Evolutionary conservation across 2,888 invertebrate species (phyloP).

Genomic region (Liposcelis brunnea): DNA sequence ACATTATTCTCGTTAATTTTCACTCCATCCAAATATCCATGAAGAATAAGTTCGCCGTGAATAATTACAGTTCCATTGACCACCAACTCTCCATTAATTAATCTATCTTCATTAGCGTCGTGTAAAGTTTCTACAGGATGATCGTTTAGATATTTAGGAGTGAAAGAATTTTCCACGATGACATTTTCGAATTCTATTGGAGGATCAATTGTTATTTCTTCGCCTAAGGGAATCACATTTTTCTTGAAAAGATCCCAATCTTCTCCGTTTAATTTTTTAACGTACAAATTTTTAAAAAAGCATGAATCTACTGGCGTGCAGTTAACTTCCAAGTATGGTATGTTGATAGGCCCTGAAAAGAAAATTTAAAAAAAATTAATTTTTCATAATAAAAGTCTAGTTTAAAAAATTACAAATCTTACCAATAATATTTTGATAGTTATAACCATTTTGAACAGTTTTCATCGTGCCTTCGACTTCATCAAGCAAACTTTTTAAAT

Average conservation of each 20-base stretch:
- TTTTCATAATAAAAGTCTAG: too few relatives aligned
- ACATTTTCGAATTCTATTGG: conserved; percentile 20
- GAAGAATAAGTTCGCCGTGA: conserved; percentile 19
- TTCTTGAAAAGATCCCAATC: neutral
- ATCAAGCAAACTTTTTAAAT: neutral
- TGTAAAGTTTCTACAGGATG: conserved; percentile 19
- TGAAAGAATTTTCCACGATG: conserved; percentile 20
- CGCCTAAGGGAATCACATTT: neutral
- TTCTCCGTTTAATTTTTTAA: neutral
- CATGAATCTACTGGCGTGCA: neutral
- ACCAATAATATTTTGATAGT: too few relatives aligned
- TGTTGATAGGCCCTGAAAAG: neutral
- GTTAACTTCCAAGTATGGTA: neutral
- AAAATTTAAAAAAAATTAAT: neutral
- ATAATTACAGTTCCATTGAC: conserved; percentile 22
- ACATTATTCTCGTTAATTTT: conserved; percentile 20
- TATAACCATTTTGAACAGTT: too few relatives aligned
- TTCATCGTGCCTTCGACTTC: neutral
- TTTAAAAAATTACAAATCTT: too few relatives aligned
- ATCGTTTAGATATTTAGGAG: conserved; percentile 21
- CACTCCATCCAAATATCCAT: conserved; percentile 22
- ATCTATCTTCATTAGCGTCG: conserved; percentile 10
- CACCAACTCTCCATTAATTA: conserved; percentile 16
- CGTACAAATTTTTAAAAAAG: neutral
- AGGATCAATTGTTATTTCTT: neutral